Evolutionary conservation across 2,797 vertebrate genomes (phyloP).

Genomic region (Paedocypris micromegethes): DNA sequence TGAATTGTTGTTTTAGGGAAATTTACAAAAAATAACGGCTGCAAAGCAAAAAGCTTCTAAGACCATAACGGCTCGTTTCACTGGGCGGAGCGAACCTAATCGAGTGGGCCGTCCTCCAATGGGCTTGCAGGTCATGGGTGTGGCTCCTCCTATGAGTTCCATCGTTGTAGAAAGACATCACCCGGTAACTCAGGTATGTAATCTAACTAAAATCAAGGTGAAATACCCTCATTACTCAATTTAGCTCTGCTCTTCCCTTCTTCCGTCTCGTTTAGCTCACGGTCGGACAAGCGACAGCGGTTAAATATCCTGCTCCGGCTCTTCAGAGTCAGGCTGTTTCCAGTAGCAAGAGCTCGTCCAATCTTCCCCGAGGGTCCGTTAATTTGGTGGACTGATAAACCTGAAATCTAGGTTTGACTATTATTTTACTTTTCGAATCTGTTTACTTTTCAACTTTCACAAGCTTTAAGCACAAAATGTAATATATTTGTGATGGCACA

Average conservation of each 20-base stretch:
- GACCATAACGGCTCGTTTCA: constrained; percentile 84
- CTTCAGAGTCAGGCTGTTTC: constrained; percentile 62
- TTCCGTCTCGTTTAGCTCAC: constrained; percentile 76
- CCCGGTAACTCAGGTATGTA: constrained; percentile 82
- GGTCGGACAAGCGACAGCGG: constrained; percentile 80
- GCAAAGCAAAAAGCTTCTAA: constrained; percentile 84
- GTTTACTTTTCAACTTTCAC: not conserved
- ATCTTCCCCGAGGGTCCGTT: constrained; percentile 70
- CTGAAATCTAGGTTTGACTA: too few relatives aligned
- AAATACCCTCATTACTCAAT: not conserved
- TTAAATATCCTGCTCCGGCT: constrained; percentile 78
- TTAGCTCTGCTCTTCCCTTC: not conserved
- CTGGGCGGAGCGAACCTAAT: constrained; percentile 67
- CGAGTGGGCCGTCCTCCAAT: constrained; percentile 64
- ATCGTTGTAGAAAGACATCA: constrained; percentile 90
- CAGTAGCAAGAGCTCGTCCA: constrained; percentile 58
- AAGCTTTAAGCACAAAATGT: not conserved
- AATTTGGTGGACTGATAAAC: constrained; percentile 82
- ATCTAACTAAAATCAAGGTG: too few relatives aligned
- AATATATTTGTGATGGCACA: constrained; percentile 1
- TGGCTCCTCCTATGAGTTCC: constrained; percentile 85
- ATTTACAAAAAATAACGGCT: constrained; percentile 75
- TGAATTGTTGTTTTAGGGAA: constrained; percentile 57
- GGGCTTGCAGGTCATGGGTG: constrained; percentile 77
- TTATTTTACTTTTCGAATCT: too few relatives aligned